Evolutionary conservation across 92 coral and sea anemone genomes (phyloP), one percentile per base, ranked within the genome.

Genomic region (Chrysogorgia sp.): DNA sequence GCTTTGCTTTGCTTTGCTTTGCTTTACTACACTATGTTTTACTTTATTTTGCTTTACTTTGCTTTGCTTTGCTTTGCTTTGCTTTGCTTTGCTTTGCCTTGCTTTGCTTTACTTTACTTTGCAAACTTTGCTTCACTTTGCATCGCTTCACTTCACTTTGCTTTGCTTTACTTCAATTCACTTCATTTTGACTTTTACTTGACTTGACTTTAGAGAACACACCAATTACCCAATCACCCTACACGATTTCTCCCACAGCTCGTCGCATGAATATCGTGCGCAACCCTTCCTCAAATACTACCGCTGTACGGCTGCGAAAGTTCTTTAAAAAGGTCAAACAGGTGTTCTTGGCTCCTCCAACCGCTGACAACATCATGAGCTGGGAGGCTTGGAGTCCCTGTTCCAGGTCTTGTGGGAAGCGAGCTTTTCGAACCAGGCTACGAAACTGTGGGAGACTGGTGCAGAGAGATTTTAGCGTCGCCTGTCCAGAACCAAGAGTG

Each of bases 331-430:
- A 21, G 37, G 60, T 69, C 76, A 69, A 69, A 32, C 20, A 69
- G 19, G 48, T 69, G 76, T 69, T 69, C 19, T 45, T 24, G 40
- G 19, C 19, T 22, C 76, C 65, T 37, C 65, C 31, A 22, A 72
- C 79, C 7, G 50, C 64, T 19, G 63, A 59, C 21, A 34, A 80
- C 48, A 55, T 80, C 28, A 14, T 60, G 64, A 25, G 35, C 20
- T 80, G 84, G 84, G 76, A 57, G 47, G 34, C 30, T 6, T 80
- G 84, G 84, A 60, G 67, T 22, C 49, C 65, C 30, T 80, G 84
- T 68, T 80, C 84, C 33, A 70, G 69, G 28, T 34, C 77, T 1
- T 80, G 84, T 40, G 84, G 74, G 26, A 26, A 43, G 15, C 32
- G 40, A 17, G 75, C 75, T 26, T 49, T 77, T 50, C 53, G 83